Evolutionary conservation across 2,797 vertebrate species (phyloP).

Genomic region (Schizothorax lantsangensis): DNA sequence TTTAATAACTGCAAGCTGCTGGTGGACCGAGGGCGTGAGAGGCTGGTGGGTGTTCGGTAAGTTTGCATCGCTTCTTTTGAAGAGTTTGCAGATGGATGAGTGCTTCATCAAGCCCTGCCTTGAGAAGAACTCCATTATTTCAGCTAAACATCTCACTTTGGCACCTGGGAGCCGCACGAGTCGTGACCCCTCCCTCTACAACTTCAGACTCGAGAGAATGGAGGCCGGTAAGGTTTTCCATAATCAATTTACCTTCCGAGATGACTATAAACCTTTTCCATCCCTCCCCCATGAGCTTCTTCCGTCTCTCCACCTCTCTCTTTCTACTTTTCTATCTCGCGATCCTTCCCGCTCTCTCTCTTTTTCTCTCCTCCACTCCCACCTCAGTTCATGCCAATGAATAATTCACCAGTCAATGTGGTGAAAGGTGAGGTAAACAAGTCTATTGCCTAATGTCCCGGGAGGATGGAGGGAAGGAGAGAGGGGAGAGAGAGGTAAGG

Average conservation of each 20-base stretch:
- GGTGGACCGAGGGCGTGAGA: constrained; percentile 16
- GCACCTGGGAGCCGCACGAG: constrained; percentile 33
- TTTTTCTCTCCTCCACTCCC: constrained; percentile 50
- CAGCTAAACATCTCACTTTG: constrained; percentile 46
- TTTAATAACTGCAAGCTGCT: background rate
- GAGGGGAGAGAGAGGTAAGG: constrained; percentile 62
- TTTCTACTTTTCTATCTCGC: constrained; percentile 55
- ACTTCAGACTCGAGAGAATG: constrained; percentile 72
- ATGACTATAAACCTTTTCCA: constrained; percentile 74
- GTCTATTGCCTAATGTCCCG: constrained; percentile 86
- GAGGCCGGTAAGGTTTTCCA: constrained; percentile 80
- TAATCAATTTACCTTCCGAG: constrained; percentile 82
- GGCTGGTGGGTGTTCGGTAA: constrained; percentile 29
- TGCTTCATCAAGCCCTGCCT: constrained; percentile 45
- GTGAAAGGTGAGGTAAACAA: constrained; percentile 88
- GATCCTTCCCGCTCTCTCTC: constrained; percentile 52
- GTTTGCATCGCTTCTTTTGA: constrained; percentile 33
- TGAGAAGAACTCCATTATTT: constrained; percentile 46
- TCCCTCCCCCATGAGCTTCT: constrained; percentile 60
- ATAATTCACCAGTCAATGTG: constrained; percentile 86
- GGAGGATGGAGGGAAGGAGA: constrained; percentile 76
- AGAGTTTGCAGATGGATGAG: constrained; percentile 47
- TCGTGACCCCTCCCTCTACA: constrained; percentile 34
- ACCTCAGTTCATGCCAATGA: constrained; percentile 82
- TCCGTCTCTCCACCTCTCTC: constrained; percentile 44